Base-by-base conservation (phyloP, 2,797 vertebrate genomes). In the Poecilia picta region DNA sequence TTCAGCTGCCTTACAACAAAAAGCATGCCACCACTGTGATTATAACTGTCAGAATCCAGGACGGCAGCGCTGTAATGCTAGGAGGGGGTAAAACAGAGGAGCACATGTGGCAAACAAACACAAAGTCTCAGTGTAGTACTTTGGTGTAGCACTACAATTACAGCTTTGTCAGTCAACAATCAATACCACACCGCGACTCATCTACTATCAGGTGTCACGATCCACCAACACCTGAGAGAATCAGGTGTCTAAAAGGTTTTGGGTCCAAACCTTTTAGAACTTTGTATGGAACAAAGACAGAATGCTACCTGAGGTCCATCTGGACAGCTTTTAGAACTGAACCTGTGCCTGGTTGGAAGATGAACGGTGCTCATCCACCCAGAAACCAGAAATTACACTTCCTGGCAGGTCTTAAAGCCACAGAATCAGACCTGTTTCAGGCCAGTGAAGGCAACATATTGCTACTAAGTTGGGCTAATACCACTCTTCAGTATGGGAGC, bases 81-180 rank as follows among this genome's bases (percentile, higher is more conserved):
- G 78, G 71, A 85, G 77, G 73, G 72, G 74, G 76, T 81, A 76
- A 81, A 83, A 77, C 76, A 73, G 71, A 84, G 46, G 1, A 46
- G 74, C 71, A 70, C 45, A 62, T 36, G 39, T 45, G 68, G 73
- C 62, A 75, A 84, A 84, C 73, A 84, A 88, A 84, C 73, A 83
- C 18, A 20, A 2, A 76, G 72, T 64, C 79, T 82, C 82, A 71
- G 78, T 16, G 59, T 77, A 43, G 36, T 55, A 36, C 11, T 53
- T 71, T 4, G n/a, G 25, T 36, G 23, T 64, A 23, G 59, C 45
- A 41, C 79, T 79, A 55, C 49, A 59, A 81, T 74, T 75, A 85
- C 73, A 76, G 79, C 73, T 47, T 7, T 72, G 75, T 72, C 68
- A 74, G 66, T 51, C 66, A 75, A 28, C 75, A 73, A 31, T 92